Evolutionary conservation across 1,140 invertebrate genomes (phyloP).

Genomic region (Diabrotica virgifera): DNA sequence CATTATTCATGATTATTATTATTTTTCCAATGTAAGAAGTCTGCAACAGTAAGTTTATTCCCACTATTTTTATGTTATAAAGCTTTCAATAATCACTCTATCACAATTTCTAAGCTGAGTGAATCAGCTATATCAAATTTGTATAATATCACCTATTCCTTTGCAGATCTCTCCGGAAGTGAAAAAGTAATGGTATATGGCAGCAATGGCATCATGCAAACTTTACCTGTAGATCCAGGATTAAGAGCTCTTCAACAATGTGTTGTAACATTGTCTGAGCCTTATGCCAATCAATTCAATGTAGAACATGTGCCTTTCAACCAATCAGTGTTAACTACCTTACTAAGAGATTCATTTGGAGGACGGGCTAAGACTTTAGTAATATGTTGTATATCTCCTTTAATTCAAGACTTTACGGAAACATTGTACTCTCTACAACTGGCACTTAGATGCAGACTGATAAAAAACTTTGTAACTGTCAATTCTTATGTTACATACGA

Average conservation of each 20-base stretch:
- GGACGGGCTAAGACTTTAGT: constrained; percentile 65
- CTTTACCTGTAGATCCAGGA: constrained; percentile 52
- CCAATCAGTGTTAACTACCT: constrained; percentile 62
- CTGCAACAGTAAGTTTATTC: too few species aligned
- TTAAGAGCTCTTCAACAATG: constrained; percentile 61
- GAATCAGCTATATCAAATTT: too few species aligned
- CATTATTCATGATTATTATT: too few species aligned
- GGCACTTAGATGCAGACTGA: constrained; percentile 57
- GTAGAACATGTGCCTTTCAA: constrained; percentile 52
- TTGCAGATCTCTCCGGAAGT: constrained; percentile 56
- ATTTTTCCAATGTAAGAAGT: too few species aligned
- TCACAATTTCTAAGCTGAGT: too few species aligned
- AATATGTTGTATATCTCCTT: constrained; percentile 62
- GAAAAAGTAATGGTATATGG: constrained; percentile 53
- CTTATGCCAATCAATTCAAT: constrained; percentile 52
- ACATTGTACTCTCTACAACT: constrained; percentile 63
- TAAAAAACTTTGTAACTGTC: constrained; percentile 64
- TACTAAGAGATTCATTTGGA: constrained; percentile 67
- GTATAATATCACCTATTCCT: neutral
- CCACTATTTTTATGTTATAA: too few species aligned
- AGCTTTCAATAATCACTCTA: too few species aligned
- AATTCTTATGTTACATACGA: constrained; percentile 66
- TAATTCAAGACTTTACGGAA: constrained; percentile 59
- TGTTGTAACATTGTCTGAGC: constrained; percentile 58
- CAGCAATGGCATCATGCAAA: constrained; percentile 46